Percentiles rank a stretch among this genome's conserved stretches.
phyloP scores from a whole-genome alignment of 2,888 invertebrate genomes.

The Cerastoderma edule region DNA sequence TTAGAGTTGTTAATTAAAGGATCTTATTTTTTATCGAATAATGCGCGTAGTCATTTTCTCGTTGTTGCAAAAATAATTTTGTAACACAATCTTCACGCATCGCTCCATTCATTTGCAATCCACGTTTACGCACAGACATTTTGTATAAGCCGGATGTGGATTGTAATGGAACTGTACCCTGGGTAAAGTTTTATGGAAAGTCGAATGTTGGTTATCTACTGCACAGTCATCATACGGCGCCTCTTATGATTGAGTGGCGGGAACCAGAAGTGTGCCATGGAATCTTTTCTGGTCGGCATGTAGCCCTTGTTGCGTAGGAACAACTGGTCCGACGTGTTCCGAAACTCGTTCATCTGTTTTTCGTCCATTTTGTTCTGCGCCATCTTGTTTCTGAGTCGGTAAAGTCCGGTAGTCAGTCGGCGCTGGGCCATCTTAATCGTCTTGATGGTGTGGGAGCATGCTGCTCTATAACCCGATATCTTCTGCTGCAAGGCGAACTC shows the following conservation, averaged over 20 bases:
- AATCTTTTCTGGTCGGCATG: slow-evolving; percentile 17
- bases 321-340: slow-evolving; percentile 18
- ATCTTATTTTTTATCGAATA: too few relatives aligned
- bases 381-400: slow-evolving; percentile 32
- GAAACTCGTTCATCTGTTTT: slow-evolving; percentile 3
- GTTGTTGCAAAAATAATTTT: too few relatives aligned
- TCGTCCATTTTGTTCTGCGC: slow-evolving; percentile 21
- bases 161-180: too few relatives aligned
- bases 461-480: slow-evolving; percentile 33
- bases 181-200: too few relatives aligned
- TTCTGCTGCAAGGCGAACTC: slow-evolving; percentile 42
- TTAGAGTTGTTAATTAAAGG: too few relatives aligned
- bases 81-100: too few relatives aligned
- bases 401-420: slow-evolving; percentile 30
- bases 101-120: too few relatives aligned
- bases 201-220: too few relatives aligned
- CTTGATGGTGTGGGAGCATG: slow-evolving; percentile 34
- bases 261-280: slow-evolving; percentile 22
- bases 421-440: slow-evolving; percentile 38
- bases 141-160: too few relatives aligned
- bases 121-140: too few relatives aligned
- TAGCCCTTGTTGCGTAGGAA: slow-evolving; percentile 44
- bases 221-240: slow-evolving; percentile 13
- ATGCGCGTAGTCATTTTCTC: too few relatives aligned
- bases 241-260: slow-evolving; percentile 40